Conservation (phyloP, 2,797 vertebrate species). For the Pseudopleuronectes americanus region DNA sequence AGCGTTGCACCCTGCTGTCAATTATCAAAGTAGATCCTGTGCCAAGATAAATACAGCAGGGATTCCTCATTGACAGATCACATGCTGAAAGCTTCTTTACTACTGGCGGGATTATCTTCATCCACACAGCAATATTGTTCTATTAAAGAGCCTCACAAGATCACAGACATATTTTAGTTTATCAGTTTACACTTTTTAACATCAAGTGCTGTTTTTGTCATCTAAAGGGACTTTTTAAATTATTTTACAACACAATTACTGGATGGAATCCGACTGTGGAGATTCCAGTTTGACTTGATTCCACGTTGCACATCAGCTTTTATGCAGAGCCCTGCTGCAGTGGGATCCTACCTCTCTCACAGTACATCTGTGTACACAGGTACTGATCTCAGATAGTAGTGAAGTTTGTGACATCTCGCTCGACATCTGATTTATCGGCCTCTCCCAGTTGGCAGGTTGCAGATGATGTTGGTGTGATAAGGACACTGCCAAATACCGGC, state of each 20-base stretch:
- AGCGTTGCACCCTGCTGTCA: constrained; percentile 17
- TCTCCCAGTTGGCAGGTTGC: constrained; percentile 33
- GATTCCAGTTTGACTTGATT: constrained; percentile 41
- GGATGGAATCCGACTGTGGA: background rate
- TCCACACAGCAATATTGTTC: background rate
- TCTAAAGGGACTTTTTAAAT: background rate
- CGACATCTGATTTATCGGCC: constrained; percentile 45
- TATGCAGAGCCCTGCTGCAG: constrained; percentile 6
- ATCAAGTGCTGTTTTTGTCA: background rate
- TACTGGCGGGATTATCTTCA: background rate
- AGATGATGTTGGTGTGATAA: constrained; percentile 53
- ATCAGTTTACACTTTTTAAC: background rate
- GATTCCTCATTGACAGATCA: constrained; percentile 37
- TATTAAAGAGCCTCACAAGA: background rate
- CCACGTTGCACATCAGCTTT: background rate
- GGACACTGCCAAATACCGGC: constrained; percentile 31
- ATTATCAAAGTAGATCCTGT: constrained; percentile 29
- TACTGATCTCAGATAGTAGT: constrained; percentile 13
- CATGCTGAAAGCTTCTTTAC: constrained; percentile 16
- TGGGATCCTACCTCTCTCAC: constrained; percentile 9
- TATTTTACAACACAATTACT: background rate
- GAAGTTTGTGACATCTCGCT: constrained; percentile 31
- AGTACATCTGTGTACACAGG: constrained; percentile 16
- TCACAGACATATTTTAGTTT: background rate
- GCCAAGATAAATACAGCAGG: constrained; percentile 51